Evolutionary conservation across 2,113 vertebrate species (phyloP).

Genomic region (Strix uralensis): DNA sequence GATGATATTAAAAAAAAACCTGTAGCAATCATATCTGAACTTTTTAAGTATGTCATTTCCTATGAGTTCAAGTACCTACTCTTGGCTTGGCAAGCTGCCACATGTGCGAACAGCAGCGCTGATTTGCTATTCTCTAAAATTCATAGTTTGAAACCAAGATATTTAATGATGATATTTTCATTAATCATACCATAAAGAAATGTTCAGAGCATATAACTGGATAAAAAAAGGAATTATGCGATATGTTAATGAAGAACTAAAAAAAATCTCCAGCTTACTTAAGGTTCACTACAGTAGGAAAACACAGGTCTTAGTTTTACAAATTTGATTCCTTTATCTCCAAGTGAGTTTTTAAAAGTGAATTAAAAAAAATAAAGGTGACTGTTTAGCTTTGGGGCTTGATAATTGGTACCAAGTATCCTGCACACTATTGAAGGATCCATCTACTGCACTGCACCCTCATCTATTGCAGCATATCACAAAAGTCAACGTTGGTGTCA

Average conservation of each 20-base stretch:
- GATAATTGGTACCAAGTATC: neutral
- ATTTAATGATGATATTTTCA: neutral
- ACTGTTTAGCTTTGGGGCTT: neutral
- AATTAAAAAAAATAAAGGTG: neutral
- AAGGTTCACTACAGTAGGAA: neutral
- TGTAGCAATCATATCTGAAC: neutral
- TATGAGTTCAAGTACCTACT: neutral
- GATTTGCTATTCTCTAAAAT: neutral
- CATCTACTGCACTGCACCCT: fast-evolving
- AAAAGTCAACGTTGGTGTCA: fast-evolving
- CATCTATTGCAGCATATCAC: fast-evolving
- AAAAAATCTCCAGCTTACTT: neutral
- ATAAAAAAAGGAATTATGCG: neutral
- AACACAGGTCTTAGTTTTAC: neutral
- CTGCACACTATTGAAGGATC: neutral
- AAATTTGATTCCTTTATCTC: neutral
- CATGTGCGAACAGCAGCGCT: fast-evolving
- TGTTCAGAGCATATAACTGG: neutral
- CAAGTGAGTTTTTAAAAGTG: neutral
- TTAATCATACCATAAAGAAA: neutral
- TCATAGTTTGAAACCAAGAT: neutral
- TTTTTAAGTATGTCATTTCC: neutral
- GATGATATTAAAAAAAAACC: neutral
- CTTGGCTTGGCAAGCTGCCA: neutral
- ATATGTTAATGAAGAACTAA: neutral